Percentiles rank a stretch among this genome's conserved stretches.
Evolutionary conservation across 1,140 invertebrate genomes (phyloP).

Genomic region (Globodera rostochiensis): DNA sequence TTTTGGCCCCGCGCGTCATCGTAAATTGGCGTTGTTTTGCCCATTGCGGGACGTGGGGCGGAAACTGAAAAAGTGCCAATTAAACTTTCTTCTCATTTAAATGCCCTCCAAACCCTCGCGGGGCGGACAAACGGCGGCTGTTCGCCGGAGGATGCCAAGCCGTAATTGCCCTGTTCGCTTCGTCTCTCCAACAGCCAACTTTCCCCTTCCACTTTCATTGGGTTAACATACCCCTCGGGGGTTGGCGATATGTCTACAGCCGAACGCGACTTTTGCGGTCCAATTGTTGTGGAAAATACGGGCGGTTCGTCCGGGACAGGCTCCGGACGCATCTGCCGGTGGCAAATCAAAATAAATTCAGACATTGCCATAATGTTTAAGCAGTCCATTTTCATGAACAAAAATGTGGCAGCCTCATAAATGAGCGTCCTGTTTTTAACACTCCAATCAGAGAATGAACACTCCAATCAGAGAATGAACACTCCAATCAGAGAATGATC

Average conservation of each 20-base stretch:
- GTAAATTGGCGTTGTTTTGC: slow-evolving; percentile 23
- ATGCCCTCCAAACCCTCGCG: not conserved
- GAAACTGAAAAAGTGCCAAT: slow-evolving; percentile 22
- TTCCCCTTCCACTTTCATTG: slow-evolving; percentile 33
- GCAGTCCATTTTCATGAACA: too few species aligned
- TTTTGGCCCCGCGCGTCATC: slow-evolving; percentile 17
- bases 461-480: not conserved
- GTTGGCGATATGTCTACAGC: slow-evolving; percentile 25
- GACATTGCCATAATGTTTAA: too few species aligned
- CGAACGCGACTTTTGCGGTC: slow-evolving; percentile 36
- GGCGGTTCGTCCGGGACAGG: slow-evolving; percentile 53
- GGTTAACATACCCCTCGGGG: slow-evolving; percentile 15
- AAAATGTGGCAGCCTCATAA: too few species aligned
- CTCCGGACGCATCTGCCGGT: slow-evolving; percentile 30
- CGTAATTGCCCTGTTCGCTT: slow-evolving; percentile 13
- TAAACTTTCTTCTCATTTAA: slow-evolving; percentile 13
- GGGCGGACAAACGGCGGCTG: slow-evolving; percentile 19
- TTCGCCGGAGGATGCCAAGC: not conserved
- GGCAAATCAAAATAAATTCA: not conserved
- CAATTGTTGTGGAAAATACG: slow-evolving; percentile 52
- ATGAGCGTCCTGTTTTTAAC: too few species aligned
- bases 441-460: not conserved
- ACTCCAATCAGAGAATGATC: too few species aligned
- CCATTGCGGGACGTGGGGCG: slow-evolving; percentile 29
- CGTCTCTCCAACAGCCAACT: slow-evolving; percentile 39